Conservation (phyloP, 1,140 invertebrate genomes). For the Anoplophora glabripennis region DNA sequence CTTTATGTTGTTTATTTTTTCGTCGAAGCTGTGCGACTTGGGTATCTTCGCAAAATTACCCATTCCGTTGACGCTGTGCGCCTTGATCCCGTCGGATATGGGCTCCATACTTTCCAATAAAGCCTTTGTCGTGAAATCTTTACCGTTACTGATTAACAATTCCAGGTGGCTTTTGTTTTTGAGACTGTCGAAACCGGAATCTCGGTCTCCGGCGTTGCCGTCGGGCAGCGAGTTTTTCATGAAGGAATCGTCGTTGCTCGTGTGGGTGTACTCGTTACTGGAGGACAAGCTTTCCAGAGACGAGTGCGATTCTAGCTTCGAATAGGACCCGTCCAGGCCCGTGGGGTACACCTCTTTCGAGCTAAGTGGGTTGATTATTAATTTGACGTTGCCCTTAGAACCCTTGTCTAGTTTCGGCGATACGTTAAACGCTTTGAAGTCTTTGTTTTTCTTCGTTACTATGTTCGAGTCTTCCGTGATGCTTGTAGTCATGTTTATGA, state of each 20-base stretch:
- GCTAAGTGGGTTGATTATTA: constrained; percentile 56
- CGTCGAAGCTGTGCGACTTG: constrained; percentile 48
- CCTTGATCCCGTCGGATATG: constrained; percentile 42
- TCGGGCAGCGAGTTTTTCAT: constrained; percentile 20
- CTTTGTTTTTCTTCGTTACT: constrained; percentile 46
- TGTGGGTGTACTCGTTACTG: constrained; percentile 34
- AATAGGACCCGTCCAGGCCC: constrained; percentile 44
- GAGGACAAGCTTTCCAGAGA: constrained; percentile 45
- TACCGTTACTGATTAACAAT: constrained; percentile 23
- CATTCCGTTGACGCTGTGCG: constrained; percentile 34
- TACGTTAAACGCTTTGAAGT: constrained; percentile 41
- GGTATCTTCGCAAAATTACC: constrained; percentile 45
- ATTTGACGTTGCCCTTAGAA: constrained; percentile 47
- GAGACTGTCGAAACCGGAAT: constrained; percentile 37
- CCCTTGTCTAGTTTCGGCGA: constrained; percentile 36
- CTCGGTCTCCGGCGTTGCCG: constrained; percentile 24
- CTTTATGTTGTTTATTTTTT: constrained; percentile 37
- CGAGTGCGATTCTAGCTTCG: constrained; percentile 41
- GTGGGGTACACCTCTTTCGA: constrained; percentile 46
- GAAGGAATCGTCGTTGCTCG: constrained; percentile 37
- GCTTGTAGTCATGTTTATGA: constrained; percentile 44
- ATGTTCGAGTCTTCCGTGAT: constrained; percentile 41
- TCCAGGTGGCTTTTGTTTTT: constrained; percentile 22
- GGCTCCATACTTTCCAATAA: constrained; percentile 41
- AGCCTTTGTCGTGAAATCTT: constrained; percentile 27